These are phyloP conservation scores for Paedocypris micromegethes DNA, from an alignment of 2,797 vertebrate species.

Conservation along the genomic window DNA sequence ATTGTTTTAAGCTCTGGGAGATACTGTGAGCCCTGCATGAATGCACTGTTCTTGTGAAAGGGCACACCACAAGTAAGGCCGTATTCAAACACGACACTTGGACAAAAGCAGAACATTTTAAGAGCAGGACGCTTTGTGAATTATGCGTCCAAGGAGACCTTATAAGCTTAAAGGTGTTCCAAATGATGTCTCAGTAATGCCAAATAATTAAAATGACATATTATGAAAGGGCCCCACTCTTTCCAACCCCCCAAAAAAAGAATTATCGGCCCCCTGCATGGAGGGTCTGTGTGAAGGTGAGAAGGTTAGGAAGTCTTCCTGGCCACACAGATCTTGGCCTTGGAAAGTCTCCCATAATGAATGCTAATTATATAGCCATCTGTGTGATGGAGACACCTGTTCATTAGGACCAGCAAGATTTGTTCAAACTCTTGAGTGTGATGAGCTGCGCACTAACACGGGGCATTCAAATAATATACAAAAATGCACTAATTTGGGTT, in stretches of 20 bases:
- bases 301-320: constrained; percentile 68
- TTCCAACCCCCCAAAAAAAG: constrained; percentile 62
- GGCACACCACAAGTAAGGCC: too few relatives aligned
- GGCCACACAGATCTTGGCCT: constrained; percentile 61
- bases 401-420: constrained; percentile 63
- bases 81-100: too few relatives aligned
- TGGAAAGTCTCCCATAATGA: constrained; percentile 70
- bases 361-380: constrained; percentile 73
- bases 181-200: constrained; percentile 59
- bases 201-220: constrained; percentile 68
- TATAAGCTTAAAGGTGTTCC: constrained; percentile 6
- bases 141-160: constrained; percentile 9
- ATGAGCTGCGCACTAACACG: too few relatives aligned
- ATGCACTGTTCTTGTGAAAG: not conserved
- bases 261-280: constrained; percentile 57
- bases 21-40: constrained; percentile 9
- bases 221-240: constrained; percentile 65
- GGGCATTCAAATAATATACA: too few relatives aligned
- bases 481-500: too few relatives aligned
- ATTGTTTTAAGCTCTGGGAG: constrained; percentile 62
- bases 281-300: constrained; percentile 65
- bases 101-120: not conserved
- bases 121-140: not conserved
- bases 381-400: constrained; percentile 74
- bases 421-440: constrained; percentile 39